These are phyloP conservation scores for Linnaemya vulpina DNA, from an alignment of 2,888 invertebrate genomes.

Conservation along the genomic window DNA sequence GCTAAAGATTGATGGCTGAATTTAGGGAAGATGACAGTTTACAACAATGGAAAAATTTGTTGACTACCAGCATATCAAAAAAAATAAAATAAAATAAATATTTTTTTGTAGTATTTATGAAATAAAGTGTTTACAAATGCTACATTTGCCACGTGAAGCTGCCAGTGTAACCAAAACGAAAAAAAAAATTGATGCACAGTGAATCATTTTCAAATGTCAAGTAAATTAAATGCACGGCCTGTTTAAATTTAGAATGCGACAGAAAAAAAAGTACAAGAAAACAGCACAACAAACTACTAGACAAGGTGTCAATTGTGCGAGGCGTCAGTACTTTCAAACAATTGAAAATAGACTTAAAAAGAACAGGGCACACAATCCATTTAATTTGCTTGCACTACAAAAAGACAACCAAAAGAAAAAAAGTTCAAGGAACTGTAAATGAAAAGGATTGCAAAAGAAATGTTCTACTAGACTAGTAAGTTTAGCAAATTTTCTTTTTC, in stretches of 20 bases:
- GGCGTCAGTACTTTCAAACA: conserved; percentile 52
- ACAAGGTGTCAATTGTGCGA: conserved; percentile 70
- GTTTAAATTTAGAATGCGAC: conserved; percentile 57
- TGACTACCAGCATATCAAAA: not conserved
- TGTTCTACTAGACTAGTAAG: not conserved
- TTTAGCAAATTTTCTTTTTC: not conserved
- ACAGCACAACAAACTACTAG: conserved; percentile 45
- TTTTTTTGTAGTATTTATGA: conserved; percentile 28
- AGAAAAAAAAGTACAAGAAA: conserved; percentile 6
- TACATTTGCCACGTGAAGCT: conserved; percentile 58
- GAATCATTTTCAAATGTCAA: conserved; percentile 63
- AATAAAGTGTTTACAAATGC: conserved; percentile 60
- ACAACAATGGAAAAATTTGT: conserved; percentile 43
- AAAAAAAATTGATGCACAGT: conserved; percentile 9
- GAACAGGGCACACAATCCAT: not conserved
- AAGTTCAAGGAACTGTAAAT: conserved; percentile 42
- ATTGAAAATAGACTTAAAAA: conserved; percentile 30
- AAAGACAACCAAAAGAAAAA: not conserved
- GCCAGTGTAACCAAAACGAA: not conserved
- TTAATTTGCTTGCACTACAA: not conserved
- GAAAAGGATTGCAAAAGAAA: conserved; percentile 4
- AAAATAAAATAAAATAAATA: not conserved
- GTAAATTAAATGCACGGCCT: conserved; percentile 59
- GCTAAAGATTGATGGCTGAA: conserved; percentile 58
- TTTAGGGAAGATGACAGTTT: conserved; percentile 57